A percentile compares a stretch with the other conserved stretches of the same genome.
Evolutionary conservation across 2,888 invertebrate species (phyloP).

Genomic region (Drosophila borborema): DNA sequence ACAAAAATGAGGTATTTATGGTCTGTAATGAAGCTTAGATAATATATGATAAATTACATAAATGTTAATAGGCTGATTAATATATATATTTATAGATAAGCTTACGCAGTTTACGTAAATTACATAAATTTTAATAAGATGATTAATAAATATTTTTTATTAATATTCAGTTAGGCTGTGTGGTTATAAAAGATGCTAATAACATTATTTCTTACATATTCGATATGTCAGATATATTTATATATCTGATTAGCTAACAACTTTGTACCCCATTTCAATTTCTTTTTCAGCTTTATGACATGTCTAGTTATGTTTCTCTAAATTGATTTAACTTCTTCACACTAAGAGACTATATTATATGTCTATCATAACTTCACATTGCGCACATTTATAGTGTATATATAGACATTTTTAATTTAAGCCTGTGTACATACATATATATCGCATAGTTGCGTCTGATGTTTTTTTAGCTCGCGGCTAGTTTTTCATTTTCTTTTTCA

Average conservation of each 20-base stretch:
- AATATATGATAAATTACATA: background rate
- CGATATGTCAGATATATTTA: background rate
- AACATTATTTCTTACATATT: background rate
- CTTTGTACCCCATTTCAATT: background rate
- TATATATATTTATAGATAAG: background rate
- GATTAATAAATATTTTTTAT: background rate
- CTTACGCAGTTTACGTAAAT: no score
- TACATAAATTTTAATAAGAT: no score
- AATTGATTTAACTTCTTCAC: conserved; percentile 1
- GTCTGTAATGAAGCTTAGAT: background rate
- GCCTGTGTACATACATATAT: background rate
- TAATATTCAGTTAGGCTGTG: background rate
- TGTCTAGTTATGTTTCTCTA: background rate
- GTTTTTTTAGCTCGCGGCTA: conserved; percentile 59
- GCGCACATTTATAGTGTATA: background rate
- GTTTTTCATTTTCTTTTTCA: conserved; percentile 76
- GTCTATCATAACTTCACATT: background rate
- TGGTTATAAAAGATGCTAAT: background rate
- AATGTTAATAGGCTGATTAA: background rate
- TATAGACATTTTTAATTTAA: conserved; percentile 5
- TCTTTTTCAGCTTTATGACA: background rate
- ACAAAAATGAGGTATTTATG: background rate
- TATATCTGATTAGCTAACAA: no score
- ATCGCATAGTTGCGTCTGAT: conserved; percentile 21
- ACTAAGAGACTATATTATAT: background rate